phyloP scores from a whole-genome alignment of 2,888 invertebrate genomes.

The Mantis religiosa region DNA sequence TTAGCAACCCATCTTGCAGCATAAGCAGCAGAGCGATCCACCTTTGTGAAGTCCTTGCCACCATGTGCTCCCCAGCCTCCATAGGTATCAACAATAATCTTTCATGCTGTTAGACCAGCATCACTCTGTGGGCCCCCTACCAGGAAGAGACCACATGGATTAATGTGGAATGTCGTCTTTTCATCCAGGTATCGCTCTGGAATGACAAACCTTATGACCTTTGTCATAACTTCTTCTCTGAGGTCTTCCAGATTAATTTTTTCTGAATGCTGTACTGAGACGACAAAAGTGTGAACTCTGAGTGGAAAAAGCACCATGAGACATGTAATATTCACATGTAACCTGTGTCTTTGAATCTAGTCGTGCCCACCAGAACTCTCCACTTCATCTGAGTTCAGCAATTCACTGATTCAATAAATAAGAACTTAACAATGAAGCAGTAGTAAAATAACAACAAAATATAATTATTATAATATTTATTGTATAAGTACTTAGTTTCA shows the following conservation, averaged over 20 bases:
- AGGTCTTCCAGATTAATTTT: conserved; percentile 81
- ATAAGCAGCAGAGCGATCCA: conserved; percentile 81
- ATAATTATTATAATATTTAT: too few relatives aligned
- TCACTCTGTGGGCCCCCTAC: conserved; percentile 98
- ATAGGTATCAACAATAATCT: conserved; percentile 99
- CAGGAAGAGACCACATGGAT: conserved; percentile 93
- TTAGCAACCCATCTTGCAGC: conserved; percentile 99
- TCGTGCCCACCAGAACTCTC: conserved; percentile 90
- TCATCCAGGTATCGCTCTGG: conserved; percentile 88
- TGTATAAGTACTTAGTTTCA: too few relatives aligned
- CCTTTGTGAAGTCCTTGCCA: conserved; percentile 92
- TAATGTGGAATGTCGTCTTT: conserved; percentile 88
- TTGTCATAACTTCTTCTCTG: conserved; percentile 77
- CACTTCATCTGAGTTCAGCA: conserved; percentile 81
- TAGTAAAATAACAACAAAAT: too few relatives aligned
- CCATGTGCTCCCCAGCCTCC: conserved; percentile 99
- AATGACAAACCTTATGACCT: conserved; percentile 89
- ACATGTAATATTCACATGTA: conserved; percentile 87
- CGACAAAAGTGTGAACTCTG: conserved; percentile 94
- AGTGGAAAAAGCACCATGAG: conserved; percentile 94
- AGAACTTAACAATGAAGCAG: too few relatives aligned
- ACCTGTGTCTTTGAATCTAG: conserved; percentile 96
- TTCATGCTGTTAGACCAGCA: conserved; percentile 94
- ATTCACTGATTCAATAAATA: conserved; percentile 86
- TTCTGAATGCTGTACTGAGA: conserved; percentile 94